Evolutionary conservation across 2,888 invertebrate genomes (phyloP).

Genomic region (Ormyrus labotus): DNA sequence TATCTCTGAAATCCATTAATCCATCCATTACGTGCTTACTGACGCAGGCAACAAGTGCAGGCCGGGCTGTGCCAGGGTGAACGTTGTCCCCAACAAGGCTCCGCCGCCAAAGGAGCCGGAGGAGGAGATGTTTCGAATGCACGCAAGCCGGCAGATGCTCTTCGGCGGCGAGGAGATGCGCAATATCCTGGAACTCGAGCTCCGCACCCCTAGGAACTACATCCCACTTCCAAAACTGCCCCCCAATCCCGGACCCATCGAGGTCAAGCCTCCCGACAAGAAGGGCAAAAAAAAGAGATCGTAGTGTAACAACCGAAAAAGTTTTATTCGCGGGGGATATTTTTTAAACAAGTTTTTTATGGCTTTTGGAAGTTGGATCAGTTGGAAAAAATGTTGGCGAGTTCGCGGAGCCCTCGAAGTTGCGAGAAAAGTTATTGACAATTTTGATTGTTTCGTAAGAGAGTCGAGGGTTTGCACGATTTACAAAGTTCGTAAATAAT

Average conservation of each 20-base stretch:
- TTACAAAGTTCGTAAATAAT: too few species aligned
- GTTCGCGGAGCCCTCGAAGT: too few species aligned
- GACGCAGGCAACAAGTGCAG: conserved; percentile 48
- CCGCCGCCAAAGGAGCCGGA: conserved; percentile 62
- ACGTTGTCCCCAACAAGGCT: conserved; percentile 60
- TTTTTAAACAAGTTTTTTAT: too few species aligned
- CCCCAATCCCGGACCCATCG: background rate
- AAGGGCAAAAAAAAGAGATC: too few species aligned
- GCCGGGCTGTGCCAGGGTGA: conserved; percentile 62
- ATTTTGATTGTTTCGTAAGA: too few species aligned
- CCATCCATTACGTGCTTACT: background rate
- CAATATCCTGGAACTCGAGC: conserved; percentile 66
- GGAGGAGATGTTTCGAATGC: conserved; percentile 65
- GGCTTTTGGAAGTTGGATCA: too few species aligned
- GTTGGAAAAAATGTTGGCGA: too few species aligned
- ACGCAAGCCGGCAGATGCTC: conserved; percentile 60
- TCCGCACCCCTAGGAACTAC: conserved; percentile 68
- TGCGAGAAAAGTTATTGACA: too few species aligned
- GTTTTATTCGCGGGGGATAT: too few species aligned
- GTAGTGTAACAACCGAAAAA: too few species aligned
- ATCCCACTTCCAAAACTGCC: conserved; percentile 57
- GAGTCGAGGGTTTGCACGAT: too few species aligned
- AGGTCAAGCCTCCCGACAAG: too few species aligned
- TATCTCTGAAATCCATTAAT: background rate
- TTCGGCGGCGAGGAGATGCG: conserved; percentile 58